These are phyloP conservation scores for Onychorhynchus coronatus DNA, from an alignment of 2,113 vertebrate genomes.

Conservation along the genomic window DNA sequence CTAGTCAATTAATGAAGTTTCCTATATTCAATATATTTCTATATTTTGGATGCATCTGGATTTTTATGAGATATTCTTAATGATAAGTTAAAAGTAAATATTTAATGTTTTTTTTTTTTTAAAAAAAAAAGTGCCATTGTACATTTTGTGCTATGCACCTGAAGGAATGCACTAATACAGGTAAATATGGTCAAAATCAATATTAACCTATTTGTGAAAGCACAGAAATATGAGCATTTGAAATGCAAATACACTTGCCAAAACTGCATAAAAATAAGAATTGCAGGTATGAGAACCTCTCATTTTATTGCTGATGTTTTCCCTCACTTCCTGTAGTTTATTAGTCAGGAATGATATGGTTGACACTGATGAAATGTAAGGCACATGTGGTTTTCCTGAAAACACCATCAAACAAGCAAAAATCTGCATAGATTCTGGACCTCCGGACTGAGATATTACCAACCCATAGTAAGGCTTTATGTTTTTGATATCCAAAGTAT, in stretches of 20 bases:
- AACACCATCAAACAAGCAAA: not conserved
- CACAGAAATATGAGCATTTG: not conserved
- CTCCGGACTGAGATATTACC: not conserved
- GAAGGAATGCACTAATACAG: not conserved
- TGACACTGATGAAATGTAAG: not conserved
- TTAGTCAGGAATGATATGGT: not conserved
- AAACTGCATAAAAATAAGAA: not conserved
- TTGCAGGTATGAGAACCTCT: not conserved
- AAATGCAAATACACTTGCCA: not conserved
- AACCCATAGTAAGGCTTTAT: not conserved
- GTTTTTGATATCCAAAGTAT: not conserved
- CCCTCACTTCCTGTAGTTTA: not conserved
- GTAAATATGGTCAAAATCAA: not conserved
- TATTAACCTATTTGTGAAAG: not conserved
- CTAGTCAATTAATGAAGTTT: not conserved
- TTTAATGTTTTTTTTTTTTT: not conserved
- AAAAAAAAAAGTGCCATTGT: not conserved
- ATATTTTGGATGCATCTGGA: not conserved
- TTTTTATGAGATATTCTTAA: not conserved
- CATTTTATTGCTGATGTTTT: not conserved
- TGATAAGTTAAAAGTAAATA: not conserved
- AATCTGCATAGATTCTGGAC: accelerated
- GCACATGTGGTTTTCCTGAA: not conserved
- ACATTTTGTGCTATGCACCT: not conserved
- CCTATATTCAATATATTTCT: not conserved